Percentiles rank a stretch among this genome's conserved stretches.
phyloP scores from a whole-genome alignment of 1,140 invertebrate genomes.

The Trachelipus rathkii region DNA sequence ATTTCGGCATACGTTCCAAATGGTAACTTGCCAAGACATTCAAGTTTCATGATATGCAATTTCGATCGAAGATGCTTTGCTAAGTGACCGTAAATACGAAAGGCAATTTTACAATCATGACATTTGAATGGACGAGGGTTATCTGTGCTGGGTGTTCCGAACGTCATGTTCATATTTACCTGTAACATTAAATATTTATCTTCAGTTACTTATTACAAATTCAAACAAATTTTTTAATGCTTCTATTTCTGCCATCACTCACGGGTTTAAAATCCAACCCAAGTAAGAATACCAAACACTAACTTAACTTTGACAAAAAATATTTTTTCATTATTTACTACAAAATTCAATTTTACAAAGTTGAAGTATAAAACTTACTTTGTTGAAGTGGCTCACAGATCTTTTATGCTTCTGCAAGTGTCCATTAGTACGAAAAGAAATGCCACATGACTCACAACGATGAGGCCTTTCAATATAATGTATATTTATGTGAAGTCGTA shows the following conservation, averaged over 20 bases:
- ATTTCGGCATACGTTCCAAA: constrained; percentile 94
- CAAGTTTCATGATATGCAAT: constrained; percentile 92
- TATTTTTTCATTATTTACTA: too few relatives aligned
- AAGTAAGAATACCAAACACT: too few relatives aligned
- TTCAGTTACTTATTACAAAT: too few relatives aligned
- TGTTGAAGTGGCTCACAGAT: constrained; percentile 84
- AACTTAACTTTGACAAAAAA: too few relatives aligned
- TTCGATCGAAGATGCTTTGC: constrained; percentile 94
- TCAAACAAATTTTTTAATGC: too few relatives aligned
- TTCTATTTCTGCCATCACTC: too few relatives aligned
- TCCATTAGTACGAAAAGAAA: constrained; percentile 75
- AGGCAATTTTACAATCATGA: constrained; percentile 90
- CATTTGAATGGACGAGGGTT: constrained; percentile 93
- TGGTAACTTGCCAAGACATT: constrained; percentile 85
- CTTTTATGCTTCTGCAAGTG: constrained; percentile 88
- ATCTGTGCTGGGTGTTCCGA: constrained; percentile 73
- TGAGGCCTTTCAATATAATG: constrained; percentile 92
- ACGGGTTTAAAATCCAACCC: too few relatives aligned
- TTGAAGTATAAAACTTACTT: too few relatives aligned
- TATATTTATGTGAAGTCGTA: constrained; percentile 88
- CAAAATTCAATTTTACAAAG: too few relatives aligned
- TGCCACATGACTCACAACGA: constrained; percentile 77
- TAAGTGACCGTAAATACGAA: constrained; percentile 91
- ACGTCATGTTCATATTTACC: constrained; percentile 72
- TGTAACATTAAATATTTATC: constrained; percentile 11